Base-by-base conservation (phyloP, 2,797 vertebrate genomes). In the Odontamblyopus rebecca region DNA sequence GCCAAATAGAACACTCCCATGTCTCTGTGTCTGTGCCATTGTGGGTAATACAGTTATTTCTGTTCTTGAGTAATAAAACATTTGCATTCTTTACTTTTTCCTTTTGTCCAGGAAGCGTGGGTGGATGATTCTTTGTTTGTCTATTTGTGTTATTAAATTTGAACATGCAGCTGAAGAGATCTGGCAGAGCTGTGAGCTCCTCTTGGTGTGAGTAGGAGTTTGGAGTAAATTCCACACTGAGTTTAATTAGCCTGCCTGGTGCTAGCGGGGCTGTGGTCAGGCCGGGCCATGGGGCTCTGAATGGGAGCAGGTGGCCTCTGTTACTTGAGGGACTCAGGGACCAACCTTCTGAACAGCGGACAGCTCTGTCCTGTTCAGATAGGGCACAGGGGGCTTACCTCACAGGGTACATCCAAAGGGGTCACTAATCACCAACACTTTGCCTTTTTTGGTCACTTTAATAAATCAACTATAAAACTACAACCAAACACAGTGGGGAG, bases 221-320 rank as follows among this genome's bases (percentile, higher is more conserved):
- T 82, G 85, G 79, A 81, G 84, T 82, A 77, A 73, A 76, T 82
- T 88, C 82, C 86, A 89, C 83, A 80, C 87, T 87, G 89, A 80
- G 89, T 89, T 90, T 91, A 91, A 91, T 89, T 91, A 91, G 88
- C 88, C 88, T 77, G 80, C 51, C 61, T 79, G 82, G 83, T 62
- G 85, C 78, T 84, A 51, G 82, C 59, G 16, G 82, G 78, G 81
- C 74, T 56, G 69, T 78, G 84, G 90, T 88, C 85, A 88, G 82
- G 79, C 78, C 65, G 80, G 74, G 87, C 75, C 78, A 48, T 75
- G 78, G 81, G 74, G 80, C 71, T 70, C 85, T 77, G 86, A 84
- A 82, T 70, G 80, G 88, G 89, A 91, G 84, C 91, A 92, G 89
- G 89, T 90, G 91, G 88, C 84, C 88, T 90, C 82, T 85, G 82